These are phyloP conservation scores for Epiblema foenella DNA, from an alignment of 2,888 invertebrate genomes.

Conservation along the genomic window DNA sequence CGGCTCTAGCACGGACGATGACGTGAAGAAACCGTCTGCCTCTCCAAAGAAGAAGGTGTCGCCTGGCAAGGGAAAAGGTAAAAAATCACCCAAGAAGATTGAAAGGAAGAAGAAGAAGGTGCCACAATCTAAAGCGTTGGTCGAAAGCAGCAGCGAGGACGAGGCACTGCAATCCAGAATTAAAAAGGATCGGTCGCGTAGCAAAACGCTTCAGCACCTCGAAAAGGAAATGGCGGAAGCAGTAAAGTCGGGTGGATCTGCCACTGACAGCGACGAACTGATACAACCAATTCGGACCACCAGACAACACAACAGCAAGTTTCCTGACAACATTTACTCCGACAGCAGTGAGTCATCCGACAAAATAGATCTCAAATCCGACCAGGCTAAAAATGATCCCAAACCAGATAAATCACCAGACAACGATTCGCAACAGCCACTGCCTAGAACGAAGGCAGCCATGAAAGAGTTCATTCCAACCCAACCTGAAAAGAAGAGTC, in stretches of 20 bases:
- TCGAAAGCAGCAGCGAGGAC: conserved; percentile 87
- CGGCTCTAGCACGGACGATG: conserved; percentile 86
- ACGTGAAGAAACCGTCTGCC: conserved; percentile 72
- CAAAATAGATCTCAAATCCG: conserved; percentile 76
- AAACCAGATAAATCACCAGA: conserved; percentile 86
- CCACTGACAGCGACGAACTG: conserved; percentile 92
- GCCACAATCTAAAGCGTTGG: conserved; percentile 76
- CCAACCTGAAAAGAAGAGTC: conserved; percentile 69
- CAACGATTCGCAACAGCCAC: conserved; percentile 88
- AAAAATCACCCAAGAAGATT: conserved; percentile 73
- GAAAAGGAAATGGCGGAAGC: conserved; percentile 89
- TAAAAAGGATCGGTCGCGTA: conserved; percentile 80
- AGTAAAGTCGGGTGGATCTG: conserved; percentile 82
- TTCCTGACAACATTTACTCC: conserved; percentile 92
- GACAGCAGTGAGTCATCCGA: conserved; percentile 88
- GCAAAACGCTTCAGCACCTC: conserved; percentile 88
- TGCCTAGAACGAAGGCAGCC: conserved; percentile 92
- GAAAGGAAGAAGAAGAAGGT: conserved; percentile 82
- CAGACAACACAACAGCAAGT: conserved; percentile 77
- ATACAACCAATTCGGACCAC: conserved; percentile 85
- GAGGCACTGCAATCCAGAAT: conserved; percentile 72
- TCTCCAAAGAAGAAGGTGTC: conserved; percentile 81
- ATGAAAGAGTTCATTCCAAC: conserved; percentile 91
- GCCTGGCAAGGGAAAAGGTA: conserved; percentile 70
- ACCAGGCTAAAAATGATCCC: conserved; percentile 84